Evolutionary conservation across 2,888 invertebrate genomes (phyloP).

Genomic region (Clepsis dumicolana): DNA sequence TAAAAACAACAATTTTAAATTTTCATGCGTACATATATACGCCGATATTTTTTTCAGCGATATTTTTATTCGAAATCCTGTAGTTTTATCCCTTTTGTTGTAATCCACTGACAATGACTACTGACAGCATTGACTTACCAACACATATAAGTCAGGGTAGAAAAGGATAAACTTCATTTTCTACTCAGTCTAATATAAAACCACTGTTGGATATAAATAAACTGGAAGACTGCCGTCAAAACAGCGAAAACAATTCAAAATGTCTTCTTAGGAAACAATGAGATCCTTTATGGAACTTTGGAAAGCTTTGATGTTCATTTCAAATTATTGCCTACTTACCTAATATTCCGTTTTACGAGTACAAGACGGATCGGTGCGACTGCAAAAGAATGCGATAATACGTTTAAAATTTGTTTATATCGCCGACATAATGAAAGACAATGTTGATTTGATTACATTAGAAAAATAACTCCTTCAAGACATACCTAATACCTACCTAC

Average conservation of each 20-base stretch:
- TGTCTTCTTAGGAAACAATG: conserved; percentile 61
- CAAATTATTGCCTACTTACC: conserved; percentile 45
- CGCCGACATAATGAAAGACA: not conserved
- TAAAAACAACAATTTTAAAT: too few relatives aligned
- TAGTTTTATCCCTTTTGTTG: not conserved
- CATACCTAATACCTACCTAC: not conserved
- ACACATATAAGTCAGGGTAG: too few relatives aligned
- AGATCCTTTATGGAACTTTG: conserved; percentile 34
- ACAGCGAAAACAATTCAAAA: conserved; percentile 68
- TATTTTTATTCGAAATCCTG: not conserved
- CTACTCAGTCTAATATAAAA: not conserved
- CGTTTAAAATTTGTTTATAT: conserved; percentile 29
- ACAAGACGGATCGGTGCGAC: conserved; percentile 41
- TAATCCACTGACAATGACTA: not conserved
- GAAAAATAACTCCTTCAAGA: not conserved
- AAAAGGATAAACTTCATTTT: not conserved
- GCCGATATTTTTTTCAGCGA: not conserved
- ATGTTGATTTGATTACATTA: too few relatives aligned
- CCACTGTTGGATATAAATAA: conserved; percentile 4
- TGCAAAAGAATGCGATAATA: conserved; percentile 24
- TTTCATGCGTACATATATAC: too few relatives aligned
- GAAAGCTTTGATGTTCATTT: conserved; percentile 55
- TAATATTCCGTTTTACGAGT: conserved; percentile 44
- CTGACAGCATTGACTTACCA: too few relatives aligned
- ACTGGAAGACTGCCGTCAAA: conserved; percentile 45